Evolutionary conservation across 2,113 vertebrate species (phyloP).

Genomic region (Otis tarda): DNA sequence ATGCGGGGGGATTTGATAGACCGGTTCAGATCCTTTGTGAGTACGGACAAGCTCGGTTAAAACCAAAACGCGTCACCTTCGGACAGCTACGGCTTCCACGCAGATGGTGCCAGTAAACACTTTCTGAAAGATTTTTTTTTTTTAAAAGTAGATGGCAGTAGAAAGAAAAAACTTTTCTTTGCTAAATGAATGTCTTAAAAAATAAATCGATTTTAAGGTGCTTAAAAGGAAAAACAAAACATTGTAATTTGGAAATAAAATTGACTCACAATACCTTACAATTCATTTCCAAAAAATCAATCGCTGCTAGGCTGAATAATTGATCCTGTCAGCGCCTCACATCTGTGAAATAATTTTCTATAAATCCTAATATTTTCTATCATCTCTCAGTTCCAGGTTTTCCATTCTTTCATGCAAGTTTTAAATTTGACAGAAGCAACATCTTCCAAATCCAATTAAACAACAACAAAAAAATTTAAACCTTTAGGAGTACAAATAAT

Average conservation of each 20-base stretch:
- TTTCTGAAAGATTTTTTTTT: not conserved
- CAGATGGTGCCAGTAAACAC: not conserved
- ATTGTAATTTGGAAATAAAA: not conserved
- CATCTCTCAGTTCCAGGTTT: not conserved
- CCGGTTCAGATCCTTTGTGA: not conserved
- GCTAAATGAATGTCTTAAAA: not conserved
- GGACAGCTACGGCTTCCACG: not conserved
- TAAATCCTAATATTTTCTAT: not conserved
- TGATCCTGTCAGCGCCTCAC: not conserved
- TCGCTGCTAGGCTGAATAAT: not conserved
- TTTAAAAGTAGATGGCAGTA: not conserved
- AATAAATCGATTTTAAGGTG: not conserved
- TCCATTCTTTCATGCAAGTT: not conserved
- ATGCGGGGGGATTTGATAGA: not conserved
- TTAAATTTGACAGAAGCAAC: not conserved
- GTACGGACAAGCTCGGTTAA: not conserved
- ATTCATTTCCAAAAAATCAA: not conserved
- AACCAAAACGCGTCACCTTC: not conserved
- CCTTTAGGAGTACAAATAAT: not conserved
- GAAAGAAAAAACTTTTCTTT: not conserved
- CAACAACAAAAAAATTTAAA: not conserved
- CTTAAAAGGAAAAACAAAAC: not conserved
- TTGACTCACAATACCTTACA: not conserved
- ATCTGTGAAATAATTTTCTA: not conserved
- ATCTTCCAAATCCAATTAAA: not conserved